These are phyloP conservation scores for Drosophila birchii DNA, from an alignment of 2,888 invertebrate species.

Conservation along the genomic window DNA sequence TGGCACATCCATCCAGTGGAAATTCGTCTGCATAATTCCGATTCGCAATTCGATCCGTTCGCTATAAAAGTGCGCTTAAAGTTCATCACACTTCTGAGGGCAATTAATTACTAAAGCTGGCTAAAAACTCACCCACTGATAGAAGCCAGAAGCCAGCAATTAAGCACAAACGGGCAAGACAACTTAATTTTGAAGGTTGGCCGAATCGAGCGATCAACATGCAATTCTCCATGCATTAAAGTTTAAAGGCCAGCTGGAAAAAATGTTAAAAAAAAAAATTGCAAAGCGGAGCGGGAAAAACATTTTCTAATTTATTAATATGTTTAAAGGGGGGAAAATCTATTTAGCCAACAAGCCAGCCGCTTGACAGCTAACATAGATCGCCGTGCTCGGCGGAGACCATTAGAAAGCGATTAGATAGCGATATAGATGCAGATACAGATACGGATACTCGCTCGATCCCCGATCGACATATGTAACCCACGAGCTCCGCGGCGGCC, in stretches of 20 bases:
- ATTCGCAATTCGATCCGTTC: slow-evolving; percentile 15
- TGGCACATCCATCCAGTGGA: slow-evolving; percentile 7
- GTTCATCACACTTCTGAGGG: slow-evolving; percentile 68
- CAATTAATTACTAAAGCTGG: slow-evolving; percentile 66
- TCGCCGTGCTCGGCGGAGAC: slow-evolving; percentile 70
- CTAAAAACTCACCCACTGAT: slow-evolving; percentile 23
- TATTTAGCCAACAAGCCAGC: slow-evolving; percentile 77
- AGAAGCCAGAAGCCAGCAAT: slow-evolving; percentile 52
- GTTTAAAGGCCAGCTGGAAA: slow-evolving; percentile 70
- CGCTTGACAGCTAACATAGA: slow-evolving; percentile 77
- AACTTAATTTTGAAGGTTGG: slow-evolving; percentile 80
- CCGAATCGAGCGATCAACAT: slow-evolving; percentile 59
- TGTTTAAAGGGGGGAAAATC: slow-evolving; percentile 65
- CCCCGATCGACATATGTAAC: slow-evolving; percentile 64
- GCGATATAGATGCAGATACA: slow-evolving; percentile 69
- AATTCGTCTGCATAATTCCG: slow-evolving; percentile 32
- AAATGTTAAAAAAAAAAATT: slow-evolving; percentile 8
- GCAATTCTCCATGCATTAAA: slow-evolving; percentile 70
- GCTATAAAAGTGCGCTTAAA: slow-evolving; percentile 64
- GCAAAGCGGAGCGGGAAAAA: slow-evolving; percentile 50
- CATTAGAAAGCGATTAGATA: slow-evolving; percentile 81
- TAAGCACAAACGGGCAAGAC: slow-evolving; percentile 66
- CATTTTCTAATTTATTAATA: slow-evolving; percentile 81
- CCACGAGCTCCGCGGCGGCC: slow-evolving; percentile 61
- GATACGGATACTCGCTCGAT: slow-evolving; percentile 53